Conservation (phyloP, 2,113 vertebrate genomes). For the Camelus dromedarius region DNA sequence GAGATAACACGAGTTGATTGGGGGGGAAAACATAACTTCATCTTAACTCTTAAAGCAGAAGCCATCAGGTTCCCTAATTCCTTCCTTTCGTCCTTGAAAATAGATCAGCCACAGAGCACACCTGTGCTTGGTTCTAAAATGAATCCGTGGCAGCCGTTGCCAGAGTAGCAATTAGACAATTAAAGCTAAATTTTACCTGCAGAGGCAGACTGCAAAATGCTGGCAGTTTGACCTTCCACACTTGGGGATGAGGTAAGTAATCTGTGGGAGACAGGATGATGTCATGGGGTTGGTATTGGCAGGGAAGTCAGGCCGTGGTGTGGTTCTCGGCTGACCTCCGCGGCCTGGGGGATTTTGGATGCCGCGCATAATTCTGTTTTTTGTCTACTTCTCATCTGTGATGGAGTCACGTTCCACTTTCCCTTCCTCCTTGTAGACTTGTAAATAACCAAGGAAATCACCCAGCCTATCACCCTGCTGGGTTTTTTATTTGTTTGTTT, state of each 20-base stretch:
- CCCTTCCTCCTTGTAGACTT: background rate
- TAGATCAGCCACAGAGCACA: constrained; percentile 48
- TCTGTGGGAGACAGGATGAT: background rate
- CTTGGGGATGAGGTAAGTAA: constrained; percentile 33
- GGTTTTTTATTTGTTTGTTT: background rate
- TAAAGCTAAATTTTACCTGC: constrained; percentile 70
- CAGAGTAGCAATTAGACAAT: constrained; percentile 79
- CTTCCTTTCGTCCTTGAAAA: constrained; percentile 79
- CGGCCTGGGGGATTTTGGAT: background rate
- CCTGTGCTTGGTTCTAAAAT: constrained; percentile 70
- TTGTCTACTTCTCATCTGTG: background rate
- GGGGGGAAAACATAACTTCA: constrained; percentile 71
- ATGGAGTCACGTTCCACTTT: background rate
- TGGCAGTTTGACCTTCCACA: constrained; percentile 53
- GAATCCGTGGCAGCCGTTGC: constrained; percentile 52
- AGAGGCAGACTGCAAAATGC: constrained; percentile 57
- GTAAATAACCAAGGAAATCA: background rate
- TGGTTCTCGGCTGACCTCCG: background rate
- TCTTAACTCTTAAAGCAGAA: constrained; percentile 73
- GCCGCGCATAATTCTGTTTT: background rate
- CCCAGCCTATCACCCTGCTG: background rate
- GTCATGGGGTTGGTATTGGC: background rate
- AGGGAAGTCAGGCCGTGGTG: background rate
- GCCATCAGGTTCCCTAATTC: constrained; percentile 62
- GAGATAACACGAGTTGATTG: constrained; percentile 76